phyloP scores from a whole-genome alignment of 2,888 invertebrate species.

The Meliscaeva auricollis region DNA sequence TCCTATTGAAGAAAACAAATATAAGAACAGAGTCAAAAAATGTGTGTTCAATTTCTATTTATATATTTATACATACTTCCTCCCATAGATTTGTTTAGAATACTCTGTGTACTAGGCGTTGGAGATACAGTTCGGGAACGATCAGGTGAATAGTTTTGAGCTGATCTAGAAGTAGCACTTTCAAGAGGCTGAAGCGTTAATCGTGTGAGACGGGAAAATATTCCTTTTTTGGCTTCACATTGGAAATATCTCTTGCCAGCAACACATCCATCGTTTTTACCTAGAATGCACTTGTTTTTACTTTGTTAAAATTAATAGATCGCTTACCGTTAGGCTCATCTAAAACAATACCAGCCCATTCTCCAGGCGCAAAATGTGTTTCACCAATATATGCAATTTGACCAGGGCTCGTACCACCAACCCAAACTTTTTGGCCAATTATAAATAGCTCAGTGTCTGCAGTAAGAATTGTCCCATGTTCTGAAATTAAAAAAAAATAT shows the following conservation, averaged over 20 bases:
- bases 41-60: background rate
- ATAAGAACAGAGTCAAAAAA: background rate
- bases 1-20: slow-evolving; percentile 78
- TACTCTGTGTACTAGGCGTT: slow-evolving; percentile 82
- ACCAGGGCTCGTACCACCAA: slow-evolving; percentile 95
- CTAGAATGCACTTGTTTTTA: slow-evolving; percentile 84
- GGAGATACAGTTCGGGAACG: slow-evolving; percentile 83
- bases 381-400: slow-evolving; percentile 94
- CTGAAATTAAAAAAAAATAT: slow-evolving; percentile 82
- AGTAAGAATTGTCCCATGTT: slow-evolving; percentile 94
- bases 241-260: slow-evolving; percentile 96
- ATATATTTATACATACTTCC: slow-evolving; percentile 80
- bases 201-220: slow-evolving; percentile 95
- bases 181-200: slow-evolving; percentile 90
- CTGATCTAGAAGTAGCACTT: slow-evolving; percentile 83
- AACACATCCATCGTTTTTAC: slow-evolving; percentile 98
- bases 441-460: slow-evolving; percentile 97
- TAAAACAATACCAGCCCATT: slow-evolving; percentile 98
- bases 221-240: slow-evolving; percentile 96
- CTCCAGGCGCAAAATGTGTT: slow-evolving; percentile 98
- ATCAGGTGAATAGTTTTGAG: slow-evolving; percentile 79
- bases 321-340: slow-evolving; percentile 93
- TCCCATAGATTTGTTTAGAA: slow-evolving; percentile 81
- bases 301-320: background rate
- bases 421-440: slow-evolving; percentile 97